Base-by-base conservation (phyloP, 2,888 invertebrate species). In the Cordylochernes scorpioides region DNA sequence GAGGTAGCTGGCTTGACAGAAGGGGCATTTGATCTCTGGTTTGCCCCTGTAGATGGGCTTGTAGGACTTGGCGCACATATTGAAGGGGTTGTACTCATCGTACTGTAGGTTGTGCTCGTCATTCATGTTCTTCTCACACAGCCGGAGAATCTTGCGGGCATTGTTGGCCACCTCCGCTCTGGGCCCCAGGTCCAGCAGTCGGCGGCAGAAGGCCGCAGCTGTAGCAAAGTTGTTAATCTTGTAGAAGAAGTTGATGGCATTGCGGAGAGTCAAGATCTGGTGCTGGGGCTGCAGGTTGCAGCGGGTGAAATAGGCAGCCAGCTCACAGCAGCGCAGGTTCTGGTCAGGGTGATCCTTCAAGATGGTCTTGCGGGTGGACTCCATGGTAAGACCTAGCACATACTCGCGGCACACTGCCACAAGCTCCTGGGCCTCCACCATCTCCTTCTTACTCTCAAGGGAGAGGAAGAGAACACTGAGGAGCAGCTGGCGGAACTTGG, bases 301-400 rank as follows among this genome's bases (percentile, higher is more conserved):
- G 54, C 97, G 94, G 0, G 94, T 94, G 57, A 97, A 97, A 56
- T 97, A 97, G 0, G 94, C 94, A 0, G 91, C 91, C 72, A 94
- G 69, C 55, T 97, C 94, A 51, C 88, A 86, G 6, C 77, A 68
- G 14, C 91, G 65, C 48, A 80, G 82, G 49, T 86, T 84, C 42
- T 88, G 80, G 2, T 78, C 74, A 9, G 73, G 48, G 0, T 71
- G 68, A 26, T 63, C 62, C 51, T 88, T 91, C 2, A 84, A 78
- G n/a, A 44, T 14, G 15, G 63, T 69, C 58, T 88, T 91, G 35
- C 91, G 64, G 8, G 66, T 64, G 0, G 71, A 68, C 55, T 94
- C 91, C 77, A 97, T 82, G 49, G 75, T 71, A 41, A 97, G 54
- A 33, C 62, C 64, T 27, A 71, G 56, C 41, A 82, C 70, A 48